Conservation (phyloP, 2,797 vertebrate species). For the Hafferia zeledoni region DNA sequence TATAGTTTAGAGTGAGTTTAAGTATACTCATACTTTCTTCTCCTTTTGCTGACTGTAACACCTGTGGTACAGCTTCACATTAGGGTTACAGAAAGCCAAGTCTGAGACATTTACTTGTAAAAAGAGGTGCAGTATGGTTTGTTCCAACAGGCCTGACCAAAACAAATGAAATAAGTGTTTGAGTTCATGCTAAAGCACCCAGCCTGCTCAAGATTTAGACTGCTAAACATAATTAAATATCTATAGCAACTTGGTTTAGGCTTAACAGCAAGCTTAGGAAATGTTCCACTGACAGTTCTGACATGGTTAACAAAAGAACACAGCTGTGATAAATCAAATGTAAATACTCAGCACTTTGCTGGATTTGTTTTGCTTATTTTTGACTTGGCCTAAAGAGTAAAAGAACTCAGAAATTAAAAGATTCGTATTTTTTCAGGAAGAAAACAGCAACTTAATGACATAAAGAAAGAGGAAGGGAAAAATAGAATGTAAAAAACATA, state of each 20-base stretch:
- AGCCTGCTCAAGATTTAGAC: background rate
- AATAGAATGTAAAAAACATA: background rate
- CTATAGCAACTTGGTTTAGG: background rate
- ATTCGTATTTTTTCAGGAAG: background rate
- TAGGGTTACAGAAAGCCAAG: background rate
- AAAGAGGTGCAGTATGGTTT: background rate
- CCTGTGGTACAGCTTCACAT: background rate
- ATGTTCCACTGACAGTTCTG: background rate
- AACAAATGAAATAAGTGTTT: background rate
- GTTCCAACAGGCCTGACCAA: background rate
- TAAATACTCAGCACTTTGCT: background rate
- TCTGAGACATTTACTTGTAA: background rate
- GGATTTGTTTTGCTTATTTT: background rate
- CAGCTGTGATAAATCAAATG: background rate
- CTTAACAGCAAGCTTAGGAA: background rate
- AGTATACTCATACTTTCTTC: background rate
- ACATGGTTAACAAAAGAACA: background rate
- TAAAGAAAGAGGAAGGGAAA: background rate
- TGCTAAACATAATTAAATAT: background rate
- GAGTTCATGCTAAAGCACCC: background rate
- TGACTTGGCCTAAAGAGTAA: background rate
- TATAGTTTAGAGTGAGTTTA: background rate
- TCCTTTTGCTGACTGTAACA: background rate
- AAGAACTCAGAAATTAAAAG: background rate
- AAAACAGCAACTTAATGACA: background rate